These are phyloP conservation scores for Zoanthus sociatus DNA, from an alignment of 92 coral and sea anemone genomes.

Conservation along the genomic window DNA sequence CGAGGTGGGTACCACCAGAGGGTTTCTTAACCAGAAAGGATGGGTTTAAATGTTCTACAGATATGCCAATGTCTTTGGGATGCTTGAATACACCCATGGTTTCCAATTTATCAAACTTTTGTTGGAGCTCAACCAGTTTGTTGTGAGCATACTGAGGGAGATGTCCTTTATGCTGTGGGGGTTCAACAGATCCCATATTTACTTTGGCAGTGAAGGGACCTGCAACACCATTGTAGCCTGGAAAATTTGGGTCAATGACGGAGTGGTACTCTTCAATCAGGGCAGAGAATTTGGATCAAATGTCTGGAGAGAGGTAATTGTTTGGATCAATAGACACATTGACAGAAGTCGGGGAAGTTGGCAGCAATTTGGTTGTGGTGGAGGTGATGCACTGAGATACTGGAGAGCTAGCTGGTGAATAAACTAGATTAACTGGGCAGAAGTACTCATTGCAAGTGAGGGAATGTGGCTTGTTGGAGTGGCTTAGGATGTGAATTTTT, in stretches of 20 bases:
- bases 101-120: conserved; percentile 53
- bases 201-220: background rate
- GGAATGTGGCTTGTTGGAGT: background rate
- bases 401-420: no score
- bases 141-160: conserved; percentile 27
- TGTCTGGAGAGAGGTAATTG: background rate
- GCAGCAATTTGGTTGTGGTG: background rate
- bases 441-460: background rate
- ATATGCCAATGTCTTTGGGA: background rate
- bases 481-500: background rate
- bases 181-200: conserved; percentile 60
- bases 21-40: no score
- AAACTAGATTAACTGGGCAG: no score
- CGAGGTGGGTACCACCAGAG: no score
- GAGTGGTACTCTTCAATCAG: conserved; percentile 12
- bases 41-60: no score
- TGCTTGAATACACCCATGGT: conserved; percentile 23
- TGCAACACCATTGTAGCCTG: conserved; percentile 16
- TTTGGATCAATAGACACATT: conserved; percentile 28
- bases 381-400: background rate
- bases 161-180: conserved; percentile 24
- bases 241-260: conserved; percentile 26
- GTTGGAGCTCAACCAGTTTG: background rate
- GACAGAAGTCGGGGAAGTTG: background rate
- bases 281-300: background rate